Percentiles rank a stretch among this genome's conserved stretches.
phyloP scores from a whole-genome alignment of 2,888 invertebrate genomes.

The Labia minor region DNA sequence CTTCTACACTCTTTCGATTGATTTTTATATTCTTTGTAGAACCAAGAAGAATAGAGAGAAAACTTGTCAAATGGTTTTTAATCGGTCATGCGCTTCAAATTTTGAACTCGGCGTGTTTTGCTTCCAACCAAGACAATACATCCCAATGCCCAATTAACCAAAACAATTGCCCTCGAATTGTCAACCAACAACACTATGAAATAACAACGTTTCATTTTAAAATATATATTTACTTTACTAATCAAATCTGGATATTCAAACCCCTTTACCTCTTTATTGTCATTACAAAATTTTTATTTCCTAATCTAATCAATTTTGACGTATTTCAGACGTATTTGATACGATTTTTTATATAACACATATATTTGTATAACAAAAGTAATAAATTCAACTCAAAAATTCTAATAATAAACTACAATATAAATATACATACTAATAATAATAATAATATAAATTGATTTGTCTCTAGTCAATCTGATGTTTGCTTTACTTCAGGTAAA shows the following conservation, averaged over 20 bases:
- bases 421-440: too few relatives aligned
- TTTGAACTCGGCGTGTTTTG: background rate
- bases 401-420: too few relatives aligned
- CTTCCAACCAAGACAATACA: background rate
- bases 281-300: too few relatives aligned
- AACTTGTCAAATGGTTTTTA: background rate
- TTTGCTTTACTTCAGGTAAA: too few relatives aligned
- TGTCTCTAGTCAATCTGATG: too few relatives aligned
- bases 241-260: constrained; percentile 25
- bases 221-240: background rate
- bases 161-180: background rate
- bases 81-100: background rate
- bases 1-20: background rate
- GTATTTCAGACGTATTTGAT: too few relatives aligned
- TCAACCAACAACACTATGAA: background rate
- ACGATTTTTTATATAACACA: too few relatives aligned
- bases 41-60: background rate
- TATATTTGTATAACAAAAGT: too few relatives aligned
- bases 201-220: background rate
- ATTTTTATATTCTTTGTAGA: background rate
- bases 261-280: too few relatives aligned
- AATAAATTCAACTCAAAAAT: too few relatives aligned
- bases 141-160: background rate
- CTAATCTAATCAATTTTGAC: too few relatives aligned
- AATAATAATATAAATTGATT: too few relatives aligned